Evolutionary conservation across 2,888 invertebrate genomes (phyloP).

Genomic region (Lamellibrachia satsuma): DNA sequence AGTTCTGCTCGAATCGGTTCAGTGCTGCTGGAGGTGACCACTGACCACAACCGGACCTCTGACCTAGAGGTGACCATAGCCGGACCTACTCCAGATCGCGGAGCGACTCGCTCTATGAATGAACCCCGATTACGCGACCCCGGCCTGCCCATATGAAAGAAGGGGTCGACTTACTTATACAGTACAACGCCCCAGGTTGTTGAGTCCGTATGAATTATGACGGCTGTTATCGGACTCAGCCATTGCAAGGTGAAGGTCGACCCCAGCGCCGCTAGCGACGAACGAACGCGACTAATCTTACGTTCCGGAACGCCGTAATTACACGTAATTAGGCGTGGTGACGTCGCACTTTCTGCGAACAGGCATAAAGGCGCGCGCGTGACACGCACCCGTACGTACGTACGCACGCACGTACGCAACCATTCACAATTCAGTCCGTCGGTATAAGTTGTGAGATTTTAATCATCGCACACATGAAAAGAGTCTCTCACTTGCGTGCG

Average conservation of each 20-base stretch:
- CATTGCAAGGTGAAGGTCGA: neutral
- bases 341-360: neutral
- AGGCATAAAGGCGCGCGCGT: neutral
- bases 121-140: neutral
- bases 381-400: too few species aligned
- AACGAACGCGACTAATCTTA: neutral
- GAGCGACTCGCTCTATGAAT: neutral
- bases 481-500: neutral
- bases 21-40: too few species aligned
- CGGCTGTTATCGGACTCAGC: neutral
- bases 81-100: neutral
- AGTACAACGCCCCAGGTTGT: neutral
- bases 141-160: neutral
- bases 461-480: neutral
- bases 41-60: neutral
- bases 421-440: neutral
- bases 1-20: neutral
- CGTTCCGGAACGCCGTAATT: neutral
- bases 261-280: neutral
- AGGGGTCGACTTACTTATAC: neutral
- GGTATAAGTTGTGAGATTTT: conserved; percentile 4
- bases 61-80: neutral
- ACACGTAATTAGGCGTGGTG: conserved; percentile 12
- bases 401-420: neutral
- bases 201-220: conserved; percentile 3